Percentiles rank a stretch among this genome's conserved stretches.
phyloP scores from a whole-genome alignment of 2,888 invertebrate genomes.

The Drosophila flavopinicola region DNA sequence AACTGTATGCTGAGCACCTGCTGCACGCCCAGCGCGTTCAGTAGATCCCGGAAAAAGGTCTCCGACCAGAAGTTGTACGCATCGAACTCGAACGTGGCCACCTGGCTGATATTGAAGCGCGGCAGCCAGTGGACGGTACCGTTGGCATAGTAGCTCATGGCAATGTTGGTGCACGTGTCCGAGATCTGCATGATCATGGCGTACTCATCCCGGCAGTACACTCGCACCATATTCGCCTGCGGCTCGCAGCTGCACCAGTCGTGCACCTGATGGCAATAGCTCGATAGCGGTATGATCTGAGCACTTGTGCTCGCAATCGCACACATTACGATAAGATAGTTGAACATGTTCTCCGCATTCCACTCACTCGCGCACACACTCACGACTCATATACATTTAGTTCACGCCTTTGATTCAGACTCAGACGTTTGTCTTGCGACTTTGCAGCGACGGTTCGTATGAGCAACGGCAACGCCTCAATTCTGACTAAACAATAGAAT shows the following conservation, averaged over 20 bases:
- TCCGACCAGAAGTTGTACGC: conserved; percentile 65
- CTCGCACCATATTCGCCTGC: conserved; percentile 61
- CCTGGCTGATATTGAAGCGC: conserved; percentile 45
- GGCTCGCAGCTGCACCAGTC: conserved; percentile 53
- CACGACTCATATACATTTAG: conserved; percentile 24
- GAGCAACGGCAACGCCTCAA: conserved; percentile 35
- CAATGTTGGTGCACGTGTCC: conserved; percentile 49
- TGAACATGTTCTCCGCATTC: conserved; percentile 34
- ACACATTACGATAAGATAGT: conserved; percentile 19
- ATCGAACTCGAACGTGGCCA: conserved; percentile 65
- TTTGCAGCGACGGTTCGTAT: not conserved
- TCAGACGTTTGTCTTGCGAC: not conserved
- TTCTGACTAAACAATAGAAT: conserved; percentile 46
- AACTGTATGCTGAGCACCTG: conserved; percentile 51
- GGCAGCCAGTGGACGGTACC: conserved; percentile 49
- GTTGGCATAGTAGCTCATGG: conserved; percentile 60
- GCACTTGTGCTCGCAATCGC: conserved; percentile 15
- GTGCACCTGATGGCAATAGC: conserved; percentile 48
- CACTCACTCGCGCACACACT: conserved; percentile 15
- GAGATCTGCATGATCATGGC: conserved; percentile 57
- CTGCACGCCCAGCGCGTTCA: conserved; percentile 50
- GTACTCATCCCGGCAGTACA: conserved; percentile 60
- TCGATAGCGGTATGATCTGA: conserved; percentile 63
- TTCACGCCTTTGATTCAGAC: conserved; percentile 10
- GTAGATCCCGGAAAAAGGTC: conserved; percentile 53